A percentile compares a stretch with the other conserved stretches of the same genome.
Evolutionary conservation across 2,888 invertebrate species (phyloP).

Genomic region (Meiosimyza decipiens): DNA sequence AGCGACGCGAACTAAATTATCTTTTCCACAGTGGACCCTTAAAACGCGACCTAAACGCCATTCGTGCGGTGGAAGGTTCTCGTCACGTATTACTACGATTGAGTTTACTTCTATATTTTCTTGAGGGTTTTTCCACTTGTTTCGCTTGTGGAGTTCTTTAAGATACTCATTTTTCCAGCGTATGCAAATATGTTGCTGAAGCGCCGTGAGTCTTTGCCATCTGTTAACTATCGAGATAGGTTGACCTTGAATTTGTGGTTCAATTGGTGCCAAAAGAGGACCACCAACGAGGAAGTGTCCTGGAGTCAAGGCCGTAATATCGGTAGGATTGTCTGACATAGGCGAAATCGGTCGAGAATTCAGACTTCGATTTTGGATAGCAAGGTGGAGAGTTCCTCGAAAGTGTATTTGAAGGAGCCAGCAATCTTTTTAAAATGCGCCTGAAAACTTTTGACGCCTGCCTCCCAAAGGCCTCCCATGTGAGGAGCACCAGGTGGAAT

Average conservation of each 20-base stretch:
- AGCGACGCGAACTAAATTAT: no score
- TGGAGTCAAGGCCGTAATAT: slow-evolving; percentile 26
- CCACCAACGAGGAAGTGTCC: slow-evolving; percentile 37
- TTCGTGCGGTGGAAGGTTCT: no score
- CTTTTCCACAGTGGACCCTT: no score
- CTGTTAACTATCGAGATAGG: background rate
- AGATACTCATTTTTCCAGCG: no score
- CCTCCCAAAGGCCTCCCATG: slow-evolving; percentile 30
- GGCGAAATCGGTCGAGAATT: slow-evolving; percentile 37
- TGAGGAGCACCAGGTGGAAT: slow-evolving; percentile 38
- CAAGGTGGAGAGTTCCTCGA: slow-evolving; percentile 40
- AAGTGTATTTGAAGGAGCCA: slow-evolving; percentile 26
- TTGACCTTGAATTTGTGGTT: slow-evolving; percentile 27
- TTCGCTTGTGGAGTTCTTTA: no score
- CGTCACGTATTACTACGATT: no score
- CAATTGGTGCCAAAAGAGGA: slow-evolving; percentile 27
- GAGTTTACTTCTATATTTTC: no score
- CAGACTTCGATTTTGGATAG: background rate
- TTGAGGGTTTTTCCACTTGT: no score
- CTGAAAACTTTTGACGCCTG: slow-evolving; percentile 38
- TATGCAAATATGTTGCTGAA: no score
- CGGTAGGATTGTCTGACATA: background rate
- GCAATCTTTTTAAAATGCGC: slow-evolving; percentile 35
- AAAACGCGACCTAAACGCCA: no score
- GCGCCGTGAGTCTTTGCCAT: background rate